A percentile compares a stretch with the other conserved stretches of the same genome.
These are phyloP conservation scores for Zhuqinia jingwanae DNA, from an alignment of 2,888 invertebrate genomes.

Conservation along the genomic window DNA sequence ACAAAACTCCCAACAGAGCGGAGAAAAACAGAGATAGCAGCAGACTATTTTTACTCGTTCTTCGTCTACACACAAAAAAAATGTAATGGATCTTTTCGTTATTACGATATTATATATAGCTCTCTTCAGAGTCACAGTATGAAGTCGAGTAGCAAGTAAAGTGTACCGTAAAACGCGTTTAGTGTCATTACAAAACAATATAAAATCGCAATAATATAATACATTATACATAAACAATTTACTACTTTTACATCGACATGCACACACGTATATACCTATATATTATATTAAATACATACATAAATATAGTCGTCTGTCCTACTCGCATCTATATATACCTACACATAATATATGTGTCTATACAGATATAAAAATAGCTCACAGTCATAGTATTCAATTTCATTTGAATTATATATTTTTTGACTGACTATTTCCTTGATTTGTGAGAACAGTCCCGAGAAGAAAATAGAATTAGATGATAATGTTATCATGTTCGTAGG, in stretches of 20 bases:
- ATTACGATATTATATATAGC: neutral
- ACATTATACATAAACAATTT: slow-evolving; percentile 11
- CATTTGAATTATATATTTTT: slow-evolving; percentile 4
- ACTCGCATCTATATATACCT: neutral
- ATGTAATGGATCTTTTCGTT: slow-evolving; percentile 33
- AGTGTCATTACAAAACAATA: slow-evolving; percentile 46
- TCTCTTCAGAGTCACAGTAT: slow-evolving; percentile 41
- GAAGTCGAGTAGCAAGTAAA: slow-evolving; percentile 26
- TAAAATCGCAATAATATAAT: slow-evolving; percentile 41
- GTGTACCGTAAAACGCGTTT: slow-evolving; percentile 29
- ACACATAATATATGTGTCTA: no score
- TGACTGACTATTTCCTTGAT: slow-evolving; percentile 6
- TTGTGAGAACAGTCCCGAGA: neutral
- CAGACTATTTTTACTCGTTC: neutral
- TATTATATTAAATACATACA: no score
- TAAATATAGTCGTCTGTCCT: neutral
- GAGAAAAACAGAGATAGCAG: slow-evolving; percentile 32
- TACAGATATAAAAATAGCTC: neutral
- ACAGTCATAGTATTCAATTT: neutral
- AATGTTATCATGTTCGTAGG: slow-evolving; percentile 18
- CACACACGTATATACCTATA: no score
- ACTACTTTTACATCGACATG: neutral
- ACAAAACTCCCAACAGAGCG: slow-evolving; percentile 59
- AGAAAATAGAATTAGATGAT: slow-evolving; percentile 8
- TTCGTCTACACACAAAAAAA: slow-evolving; percentile 11